phyloP scores from a whole-genome alignment of 1,140 invertebrate species.

The Zaprionus tsacasi region DNA sequence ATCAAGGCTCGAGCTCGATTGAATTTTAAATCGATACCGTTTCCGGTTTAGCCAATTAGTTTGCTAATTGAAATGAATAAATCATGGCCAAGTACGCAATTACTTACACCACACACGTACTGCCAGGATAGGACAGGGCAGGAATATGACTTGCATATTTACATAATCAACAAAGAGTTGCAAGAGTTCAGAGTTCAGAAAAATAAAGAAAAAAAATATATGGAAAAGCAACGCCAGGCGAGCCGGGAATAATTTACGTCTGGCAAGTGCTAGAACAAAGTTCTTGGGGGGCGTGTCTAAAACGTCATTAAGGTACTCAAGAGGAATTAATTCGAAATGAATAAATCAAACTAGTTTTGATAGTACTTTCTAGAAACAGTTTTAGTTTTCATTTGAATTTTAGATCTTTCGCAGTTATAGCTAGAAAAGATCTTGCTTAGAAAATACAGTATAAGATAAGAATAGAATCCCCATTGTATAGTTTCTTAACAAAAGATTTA shows the following conservation, averaged over 20 bases:
- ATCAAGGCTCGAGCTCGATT: constrained; percentile 70
- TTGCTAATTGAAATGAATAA: constrained; percentile 71
- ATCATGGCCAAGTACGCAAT: constrained; percentile 57
- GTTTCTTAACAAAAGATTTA: neutral
- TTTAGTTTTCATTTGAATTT: too few relatives aligned
- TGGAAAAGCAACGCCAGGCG: constrained; percentile 3
- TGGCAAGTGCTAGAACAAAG: neutral
- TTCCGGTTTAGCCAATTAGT: constrained; percentile 67
- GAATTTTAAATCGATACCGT: constrained; percentile 75
- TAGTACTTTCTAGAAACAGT: too few relatives aligned
- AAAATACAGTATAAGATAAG: too few relatives aligned
- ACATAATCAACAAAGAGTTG: constrained; percentile 2
- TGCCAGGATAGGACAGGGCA: too few relatives aligned
- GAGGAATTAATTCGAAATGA: neutral
- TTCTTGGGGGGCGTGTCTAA: neutral
- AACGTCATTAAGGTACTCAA: neutral
- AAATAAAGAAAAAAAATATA: neutral
- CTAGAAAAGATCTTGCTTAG: too few relatives aligned
- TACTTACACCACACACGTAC: constrained; percentile 26
- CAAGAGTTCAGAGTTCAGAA: neutral
- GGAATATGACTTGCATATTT: constrained; percentile 16
- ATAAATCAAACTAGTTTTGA: neutral
- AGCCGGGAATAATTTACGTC: constrained; percentile 24
- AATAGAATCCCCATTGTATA: too few relatives aligned
- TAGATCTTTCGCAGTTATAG: too few relatives aligned